These are phyloP conservation scores for Eciton burchellii DNA, from an alignment of 1,140 invertebrate species.

Conservation along the genomic window DNA sequence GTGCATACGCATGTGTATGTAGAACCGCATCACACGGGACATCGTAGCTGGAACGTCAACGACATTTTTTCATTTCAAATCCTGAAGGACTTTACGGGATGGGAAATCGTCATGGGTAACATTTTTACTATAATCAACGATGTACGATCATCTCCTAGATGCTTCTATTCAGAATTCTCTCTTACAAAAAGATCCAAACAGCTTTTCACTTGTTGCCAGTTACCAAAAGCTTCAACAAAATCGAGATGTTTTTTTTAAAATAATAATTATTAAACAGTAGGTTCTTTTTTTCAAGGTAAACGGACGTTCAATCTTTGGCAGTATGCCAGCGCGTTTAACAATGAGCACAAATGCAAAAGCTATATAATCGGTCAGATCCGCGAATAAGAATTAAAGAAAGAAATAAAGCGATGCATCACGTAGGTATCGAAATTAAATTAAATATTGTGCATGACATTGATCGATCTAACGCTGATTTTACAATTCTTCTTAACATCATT, in stretches of 20 bases:
- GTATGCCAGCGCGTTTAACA: not conserved
- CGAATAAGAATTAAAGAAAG: not conserved
- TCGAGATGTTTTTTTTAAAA: too few relatives aligned
- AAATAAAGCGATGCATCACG: too few relatives aligned
- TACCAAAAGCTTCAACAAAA: too few relatives aligned
- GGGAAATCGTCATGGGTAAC: not conserved
- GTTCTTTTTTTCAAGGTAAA: not conserved
- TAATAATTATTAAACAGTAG: not conserved
- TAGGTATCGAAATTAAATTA: not conserved
- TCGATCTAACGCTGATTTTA: slow-evolving; percentile 10
- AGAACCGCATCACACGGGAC: slow-evolving; percentile 76
- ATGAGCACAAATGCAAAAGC: not conserved
- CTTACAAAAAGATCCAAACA: not conserved
- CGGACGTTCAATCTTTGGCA: not conserved
- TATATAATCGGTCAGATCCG: too few relatives aligned
- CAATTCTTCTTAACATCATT: slow-evolving; percentile 24
- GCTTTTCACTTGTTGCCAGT: not conserved
- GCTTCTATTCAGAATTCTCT: not conserved
- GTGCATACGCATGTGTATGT: slow-evolving; percentile 72
- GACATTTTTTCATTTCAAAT: slow-evolving; percentile 65
- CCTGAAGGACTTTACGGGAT: slow-evolving; percentile 44
- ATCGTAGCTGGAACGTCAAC: slow-evolving; percentile 74
- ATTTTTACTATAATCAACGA: not conserved
- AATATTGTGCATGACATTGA: not conserved
- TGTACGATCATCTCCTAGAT: not conserved